Percentiles rank a stretch among this genome's conserved stretches.
Conservation (phyloP, 2,888 invertebrate species). For the Brenthis ino region DNA sequence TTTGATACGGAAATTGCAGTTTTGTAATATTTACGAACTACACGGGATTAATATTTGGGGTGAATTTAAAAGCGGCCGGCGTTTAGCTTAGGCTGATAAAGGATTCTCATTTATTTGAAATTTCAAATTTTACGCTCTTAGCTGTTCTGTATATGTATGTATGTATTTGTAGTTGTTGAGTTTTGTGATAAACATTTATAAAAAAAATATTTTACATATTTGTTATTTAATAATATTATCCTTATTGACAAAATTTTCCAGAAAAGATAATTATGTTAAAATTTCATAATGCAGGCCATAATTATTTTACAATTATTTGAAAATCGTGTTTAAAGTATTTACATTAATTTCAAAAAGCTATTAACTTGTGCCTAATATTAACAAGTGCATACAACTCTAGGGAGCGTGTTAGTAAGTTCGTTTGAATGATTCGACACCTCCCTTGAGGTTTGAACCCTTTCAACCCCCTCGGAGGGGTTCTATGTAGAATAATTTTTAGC, state of each 20-base stretch:
- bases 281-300: too few relatives aligned
- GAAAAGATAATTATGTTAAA: too few relatives aligned
- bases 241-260: too few relatives aligned
- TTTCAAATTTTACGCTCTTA: too few relatives aligned
- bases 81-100: constrained; percentile 14
- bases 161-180: too few relatives aligned
- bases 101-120: too few relatives aligned
- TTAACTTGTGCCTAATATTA: constrained; percentile 48
- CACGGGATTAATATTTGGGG: constrained; percentile 41
- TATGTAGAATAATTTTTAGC: constrained; percentile 57
- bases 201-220: too few relatives aligned
- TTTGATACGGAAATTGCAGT: constrained; percentile 80
- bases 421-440: constrained; percentile 78
- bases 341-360: constrained; percentile 24
- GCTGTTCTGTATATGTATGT: too few relatives aligned
- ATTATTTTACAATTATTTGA: too few relatives aligned
- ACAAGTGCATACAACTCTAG: constrained; percentile 66
- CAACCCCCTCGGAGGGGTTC: constrained; percentile 51
- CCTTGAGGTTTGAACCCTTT: constrained; percentile 72
- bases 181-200: too few relatives aligned
- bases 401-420: constrained; percentile 74
- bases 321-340: too few relatives aligned
- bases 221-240: too few relatives aligned
- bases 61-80: constrained; percentile 40
- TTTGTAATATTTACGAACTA: constrained; percentile 77